Evolutionary conservation across 2,888 invertebrate species (phyloP).

Genomic region (Antheraea assamensis): DNA sequence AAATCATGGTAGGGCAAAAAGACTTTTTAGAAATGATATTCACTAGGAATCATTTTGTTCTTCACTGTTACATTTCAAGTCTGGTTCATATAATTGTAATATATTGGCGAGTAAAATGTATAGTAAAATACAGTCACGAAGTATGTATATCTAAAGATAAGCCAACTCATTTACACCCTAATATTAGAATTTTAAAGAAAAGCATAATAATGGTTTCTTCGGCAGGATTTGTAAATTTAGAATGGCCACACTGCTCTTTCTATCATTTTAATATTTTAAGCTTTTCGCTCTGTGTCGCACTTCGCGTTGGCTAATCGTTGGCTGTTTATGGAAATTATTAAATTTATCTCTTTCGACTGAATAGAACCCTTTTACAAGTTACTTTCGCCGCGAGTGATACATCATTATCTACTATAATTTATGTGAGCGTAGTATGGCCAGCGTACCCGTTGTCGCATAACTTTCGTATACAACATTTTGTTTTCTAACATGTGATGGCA

Average conservation of each 20-base stretch:
- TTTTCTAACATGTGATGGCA: conserved; percentile 65
- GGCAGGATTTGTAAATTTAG: conserved; percentile 4
- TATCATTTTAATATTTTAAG: conserved; percentile 40
- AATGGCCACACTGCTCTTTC: conserved; percentile 20
- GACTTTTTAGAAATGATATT: background rate
- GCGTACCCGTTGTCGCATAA: background rate
- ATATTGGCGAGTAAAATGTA: background rate
- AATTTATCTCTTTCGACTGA: conserved; percentile 30
- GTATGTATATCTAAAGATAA: too few relatives aligned
- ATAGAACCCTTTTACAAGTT: conserved; percentile 31
- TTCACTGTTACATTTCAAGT: background rate
- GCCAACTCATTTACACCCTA: too few relatives aligned
- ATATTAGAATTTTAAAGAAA: background rate
- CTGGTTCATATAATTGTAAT: background rate
- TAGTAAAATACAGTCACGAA: too few relatives aligned
- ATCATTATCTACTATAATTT: conserved; percentile 40
- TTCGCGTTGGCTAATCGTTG: conserved; percentile 41
- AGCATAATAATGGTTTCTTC: background rate
- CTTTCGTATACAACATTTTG: conserved; percentile 26
- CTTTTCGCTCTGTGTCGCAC: conserved; percentile 36
- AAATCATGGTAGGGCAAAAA: background rate
- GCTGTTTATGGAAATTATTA: conserved; percentile 32
- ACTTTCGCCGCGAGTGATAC: conserved; percentile 52
- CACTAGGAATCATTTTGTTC: background rate
- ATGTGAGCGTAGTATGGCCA: conserved; percentile 32